phyloP scores from a whole-genome alignment of 92 coral and sea anemone species.

The Pocillopora meandrina region DNA sequence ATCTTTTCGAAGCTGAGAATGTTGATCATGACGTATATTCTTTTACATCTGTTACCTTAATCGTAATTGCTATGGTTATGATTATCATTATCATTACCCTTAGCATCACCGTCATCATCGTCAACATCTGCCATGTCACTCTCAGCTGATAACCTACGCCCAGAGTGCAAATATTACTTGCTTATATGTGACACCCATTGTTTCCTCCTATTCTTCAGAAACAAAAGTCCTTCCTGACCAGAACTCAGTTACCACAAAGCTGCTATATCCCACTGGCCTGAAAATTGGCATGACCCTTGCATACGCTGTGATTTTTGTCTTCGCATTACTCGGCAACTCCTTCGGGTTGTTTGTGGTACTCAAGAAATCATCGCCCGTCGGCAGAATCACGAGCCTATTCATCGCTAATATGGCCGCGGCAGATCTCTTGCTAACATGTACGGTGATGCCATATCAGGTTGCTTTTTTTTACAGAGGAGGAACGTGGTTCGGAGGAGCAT shows the following conservation, averaged over 20 bases:
- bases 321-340: conserved; percentile 44
- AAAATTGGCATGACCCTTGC: conserved; percentile 6
- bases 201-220: not conserved
- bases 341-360: conserved; percentile 35
- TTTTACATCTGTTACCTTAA: too few species aligned
- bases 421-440: conserved; percentile 34
- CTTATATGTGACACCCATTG: too few species aligned
- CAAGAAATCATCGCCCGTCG: conserved; percentile 25
- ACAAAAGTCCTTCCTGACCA: not conserved
- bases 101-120: too few species aligned
- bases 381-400: conserved; percentile 28
- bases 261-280: not conserved
- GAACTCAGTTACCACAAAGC: not conserved
- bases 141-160: too few species aligned
- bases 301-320: conserved; percentile 31
- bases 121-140: too few species aligned
- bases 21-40: too few species aligned
- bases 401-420: conserved; percentile 58
- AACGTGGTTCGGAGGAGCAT: conserved; percentile 36
- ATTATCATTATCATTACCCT: too few species aligned
- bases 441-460: conserved; percentile 41
- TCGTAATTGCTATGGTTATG: too few species aligned
- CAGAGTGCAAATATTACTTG: too few species aligned
- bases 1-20: too few species aligned
- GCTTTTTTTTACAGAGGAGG: conserved; percentile 10